phyloP scores from a whole-genome alignment of 2,797 vertebrate species.

The Gephyroberyx darwinii region DNA sequence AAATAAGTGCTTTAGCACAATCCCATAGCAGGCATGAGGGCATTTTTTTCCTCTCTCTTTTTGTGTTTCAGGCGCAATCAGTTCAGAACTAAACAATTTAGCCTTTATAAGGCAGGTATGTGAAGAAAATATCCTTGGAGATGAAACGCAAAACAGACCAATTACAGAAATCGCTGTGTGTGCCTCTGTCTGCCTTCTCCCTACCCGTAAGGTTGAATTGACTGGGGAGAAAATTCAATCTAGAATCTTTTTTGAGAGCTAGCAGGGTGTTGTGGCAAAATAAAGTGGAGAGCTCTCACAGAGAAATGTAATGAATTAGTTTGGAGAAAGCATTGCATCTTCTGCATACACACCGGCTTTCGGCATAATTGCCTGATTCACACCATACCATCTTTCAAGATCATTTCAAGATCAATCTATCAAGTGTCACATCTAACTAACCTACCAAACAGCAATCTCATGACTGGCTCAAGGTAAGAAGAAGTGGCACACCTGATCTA shows the following conservation, averaged over 20 bases:
- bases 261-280: slow-evolving; percentile 20
- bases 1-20: slow-evolving; percentile 86
- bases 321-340: slow-evolving; percentile 38
- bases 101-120: slow-evolving; percentile 79
- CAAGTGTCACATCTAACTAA: slow-evolving; percentile 54
- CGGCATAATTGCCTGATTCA: slow-evolving; percentile 52
- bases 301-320: slow-evolving; percentile 61
- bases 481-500: slow-evolving; percentile 54
- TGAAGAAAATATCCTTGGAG: slow-evolving; percentile 80
- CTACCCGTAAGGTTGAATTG: slow-evolving; percentile 58
- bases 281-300: slow-evolving; percentile 30
- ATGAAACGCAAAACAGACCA: slow-evolving; percentile 80
- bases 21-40: slow-evolving; percentile 70
- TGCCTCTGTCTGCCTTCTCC: slow-evolving; percentile 47
- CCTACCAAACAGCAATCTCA: slow-evolving; percentile 36
- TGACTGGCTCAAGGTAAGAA: slow-evolving; percentile 24
- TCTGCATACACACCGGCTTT: slow-evolving; percentile 21
- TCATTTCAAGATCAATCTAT: slow-evolving; percentile 51
- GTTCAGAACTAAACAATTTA: slow-evolving; percentile 82
- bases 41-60: slow-evolving; percentile 52
- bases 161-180: slow-evolving; percentile 69
- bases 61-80: slow-evolving; percentile 78
- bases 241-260: slow-evolving; percentile 25
- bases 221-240: slow-evolving; percentile 58
- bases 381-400: slow-evolving; percentile 13